phyloP scores from a whole-genome alignment of 2,797 vertebrate species.

The Enteromius afrohamiltoni region DNA sequence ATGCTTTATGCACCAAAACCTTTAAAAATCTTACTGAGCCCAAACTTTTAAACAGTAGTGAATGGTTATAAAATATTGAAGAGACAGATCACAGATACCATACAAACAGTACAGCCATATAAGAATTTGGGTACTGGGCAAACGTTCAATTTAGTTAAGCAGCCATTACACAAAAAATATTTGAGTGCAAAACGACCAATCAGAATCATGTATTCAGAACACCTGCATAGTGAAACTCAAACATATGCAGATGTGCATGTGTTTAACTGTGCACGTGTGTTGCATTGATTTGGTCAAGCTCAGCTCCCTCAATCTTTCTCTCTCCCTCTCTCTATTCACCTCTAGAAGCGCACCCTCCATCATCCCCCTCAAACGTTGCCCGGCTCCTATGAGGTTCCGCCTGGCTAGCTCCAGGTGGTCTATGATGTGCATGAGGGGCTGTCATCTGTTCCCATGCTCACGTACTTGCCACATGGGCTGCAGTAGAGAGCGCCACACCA shows the following conservation, averaged over 20 bases:
- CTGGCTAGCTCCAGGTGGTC: constrained; percentile 82
- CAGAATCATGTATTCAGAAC: constrained; percentile 6
- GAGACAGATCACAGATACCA: not conserved
- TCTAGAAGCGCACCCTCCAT: constrained; percentile 60
- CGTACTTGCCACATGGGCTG: constrained; percentile 62
- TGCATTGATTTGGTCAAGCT: constrained; percentile 33
- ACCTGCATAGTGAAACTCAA: not conserved
- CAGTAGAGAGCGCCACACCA: constrained; percentile 60
- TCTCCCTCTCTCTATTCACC: constrained; percentile 62
- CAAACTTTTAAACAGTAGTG: not conserved
- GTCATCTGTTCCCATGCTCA: constrained; percentile 76
- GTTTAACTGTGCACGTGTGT: constrained; percentile 4
- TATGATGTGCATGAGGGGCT: constrained; percentile 71
- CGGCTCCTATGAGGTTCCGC: constrained; percentile 74
- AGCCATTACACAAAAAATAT: not conserved
- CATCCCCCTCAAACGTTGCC: constrained; percentile 46
- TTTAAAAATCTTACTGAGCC: not conserved
- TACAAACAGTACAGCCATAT: not conserved
- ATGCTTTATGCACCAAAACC: not conserved
- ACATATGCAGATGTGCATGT: constrained; percentile 4
- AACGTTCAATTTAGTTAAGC: not conserved
- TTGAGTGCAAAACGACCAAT: not conserved
- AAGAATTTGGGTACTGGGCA: not conserved
- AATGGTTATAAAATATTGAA: not conserved
- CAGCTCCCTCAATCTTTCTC: constrained; percentile 44